phyloP scores from a whole-genome alignment of 2,888 invertebrate species.

The Acheta domesticus region DNA sequence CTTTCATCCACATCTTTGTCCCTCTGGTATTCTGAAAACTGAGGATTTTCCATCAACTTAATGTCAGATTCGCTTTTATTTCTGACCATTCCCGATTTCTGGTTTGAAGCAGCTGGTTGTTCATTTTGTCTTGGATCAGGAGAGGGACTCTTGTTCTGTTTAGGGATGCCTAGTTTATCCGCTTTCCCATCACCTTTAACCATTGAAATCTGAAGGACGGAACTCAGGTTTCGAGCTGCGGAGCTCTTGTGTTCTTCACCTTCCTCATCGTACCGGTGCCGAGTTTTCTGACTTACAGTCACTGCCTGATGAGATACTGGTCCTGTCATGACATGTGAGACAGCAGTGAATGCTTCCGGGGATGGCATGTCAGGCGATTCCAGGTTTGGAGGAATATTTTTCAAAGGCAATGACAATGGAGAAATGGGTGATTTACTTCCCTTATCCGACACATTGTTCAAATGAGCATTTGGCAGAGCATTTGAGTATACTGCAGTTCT shows the following conservation, averaged over 20 bases:
- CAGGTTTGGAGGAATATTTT: neutral
- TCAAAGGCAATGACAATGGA: neutral
- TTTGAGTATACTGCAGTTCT: constrained; percentile 32
- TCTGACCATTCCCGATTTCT: neutral
- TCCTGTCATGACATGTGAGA: constrained; percentile 70
- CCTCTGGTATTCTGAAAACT: neutral
- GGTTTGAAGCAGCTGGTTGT: neutral
- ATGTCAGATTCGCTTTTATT: neutral
- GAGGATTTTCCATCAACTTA: neutral
- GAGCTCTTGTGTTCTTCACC: constrained; percentile 34
- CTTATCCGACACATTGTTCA: neutral
- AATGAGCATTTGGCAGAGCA: neutral
- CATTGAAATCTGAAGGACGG: constrained; percentile 31
- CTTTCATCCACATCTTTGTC: too few relatives aligned
- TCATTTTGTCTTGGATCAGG: neutral
- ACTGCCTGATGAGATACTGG: constrained; percentile 71
- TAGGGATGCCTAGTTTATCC: neutral
- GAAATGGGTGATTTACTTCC: neutral
- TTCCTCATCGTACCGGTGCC: constrained; percentile 41
- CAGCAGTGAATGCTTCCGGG: constrained; percentile 59
- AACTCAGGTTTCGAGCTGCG: constrained; percentile 38
- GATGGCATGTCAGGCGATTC: constrained; percentile 40
- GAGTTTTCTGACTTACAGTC: constrained; percentile 45
- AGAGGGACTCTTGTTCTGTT: constrained; percentile 3
- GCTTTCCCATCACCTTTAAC: too few relatives aligned